Percentiles rank a stretch among this genome's conserved stretches.
phyloP scores from a whole-genome alignment of 1,140 invertebrate genomes.

The Campoletis sonorensis region DNA sequence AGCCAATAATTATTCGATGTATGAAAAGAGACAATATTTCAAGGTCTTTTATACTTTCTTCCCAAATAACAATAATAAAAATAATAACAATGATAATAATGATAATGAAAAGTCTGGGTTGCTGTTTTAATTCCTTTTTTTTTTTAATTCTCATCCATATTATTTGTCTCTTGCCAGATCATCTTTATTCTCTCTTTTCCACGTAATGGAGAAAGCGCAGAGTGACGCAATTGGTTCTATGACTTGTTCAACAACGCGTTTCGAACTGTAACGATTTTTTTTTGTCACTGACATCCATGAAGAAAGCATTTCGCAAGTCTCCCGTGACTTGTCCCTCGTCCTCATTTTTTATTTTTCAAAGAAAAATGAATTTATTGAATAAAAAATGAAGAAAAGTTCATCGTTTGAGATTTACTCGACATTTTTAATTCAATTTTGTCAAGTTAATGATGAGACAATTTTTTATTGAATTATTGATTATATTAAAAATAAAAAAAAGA shows the following conservation, averaged over 20 bases:
- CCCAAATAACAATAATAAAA: too few relatives aligned
- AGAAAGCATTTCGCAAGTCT: conserved; percentile 18
- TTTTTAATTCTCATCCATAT: background rate
- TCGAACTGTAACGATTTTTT: conserved; percentile 26
- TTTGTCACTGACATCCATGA: conserved; percentile 20
- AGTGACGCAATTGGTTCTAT: conserved; percentile 42
- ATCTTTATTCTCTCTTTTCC: conserved; percentile 20
- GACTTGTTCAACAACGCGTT: background rate
- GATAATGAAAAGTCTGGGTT: too few relatives aligned
- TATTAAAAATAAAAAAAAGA: too few relatives aligned
- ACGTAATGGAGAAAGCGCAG: conserved; percentile 49
- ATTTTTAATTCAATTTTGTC: too few relatives aligned
- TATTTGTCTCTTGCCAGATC: background rate
- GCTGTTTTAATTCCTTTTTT: background rate
- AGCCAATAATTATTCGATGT: background rate
- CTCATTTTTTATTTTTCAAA: background rate
- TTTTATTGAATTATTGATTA: too few relatives aligned
- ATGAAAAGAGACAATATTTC: background rate
- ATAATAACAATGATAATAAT: too few relatives aligned
- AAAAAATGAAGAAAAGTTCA: background rate
- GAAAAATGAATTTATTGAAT: background rate
- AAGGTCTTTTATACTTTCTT: too few relatives aligned
- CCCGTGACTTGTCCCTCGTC: background rate
- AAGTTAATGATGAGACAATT: too few relatives aligned
- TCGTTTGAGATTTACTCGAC: too few relatives aligned